phyloP scores from a whole-genome alignment of 37 sponge, comb jelly and placozoan species.

The Chondrosia reniformis region DNA sequence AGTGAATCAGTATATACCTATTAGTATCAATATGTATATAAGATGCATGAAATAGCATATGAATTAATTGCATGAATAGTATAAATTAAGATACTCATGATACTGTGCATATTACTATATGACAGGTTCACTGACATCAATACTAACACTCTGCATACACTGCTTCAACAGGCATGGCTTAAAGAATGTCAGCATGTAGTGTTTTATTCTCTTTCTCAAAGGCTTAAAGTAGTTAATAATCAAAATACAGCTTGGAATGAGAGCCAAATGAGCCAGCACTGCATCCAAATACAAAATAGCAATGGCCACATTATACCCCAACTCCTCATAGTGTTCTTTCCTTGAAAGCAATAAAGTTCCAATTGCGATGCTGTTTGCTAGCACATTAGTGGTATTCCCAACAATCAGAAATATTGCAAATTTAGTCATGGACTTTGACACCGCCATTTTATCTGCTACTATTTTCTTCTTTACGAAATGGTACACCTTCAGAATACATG shows the following conservation, averaged over 20 bases:
- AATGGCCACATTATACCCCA: not conserved
- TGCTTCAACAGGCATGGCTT: no score
- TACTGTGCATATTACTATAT: no score
- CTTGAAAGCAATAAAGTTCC: not conserved
- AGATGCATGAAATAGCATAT: no score
- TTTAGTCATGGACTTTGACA: not conserved
- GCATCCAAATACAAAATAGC: not conserved
- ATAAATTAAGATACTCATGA: no score
- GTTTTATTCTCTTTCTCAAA: no score
- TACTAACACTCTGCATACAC: no score
- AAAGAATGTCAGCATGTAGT: no score
- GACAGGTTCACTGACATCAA: no score
- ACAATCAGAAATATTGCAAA: conserved; percentile 8
- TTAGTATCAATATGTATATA: no score
- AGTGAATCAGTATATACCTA: no score
- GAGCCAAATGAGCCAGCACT: not conserved
- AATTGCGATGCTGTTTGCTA: not conserved
- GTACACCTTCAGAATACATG: not conserved
- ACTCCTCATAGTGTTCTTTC: not conserved
- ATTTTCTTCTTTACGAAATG: not conserved
- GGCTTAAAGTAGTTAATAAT: conserved; percentile 14
- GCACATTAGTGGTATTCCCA: not conserved
- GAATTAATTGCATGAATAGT: no score
- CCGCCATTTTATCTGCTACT: not conserved
- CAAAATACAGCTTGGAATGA: not conserved